Evolutionary conservation across 2,888 invertebrate genomes (phyloP), one percentile per base, ranked within the genome.

Genomic region (Alcis repandata): DNA sequence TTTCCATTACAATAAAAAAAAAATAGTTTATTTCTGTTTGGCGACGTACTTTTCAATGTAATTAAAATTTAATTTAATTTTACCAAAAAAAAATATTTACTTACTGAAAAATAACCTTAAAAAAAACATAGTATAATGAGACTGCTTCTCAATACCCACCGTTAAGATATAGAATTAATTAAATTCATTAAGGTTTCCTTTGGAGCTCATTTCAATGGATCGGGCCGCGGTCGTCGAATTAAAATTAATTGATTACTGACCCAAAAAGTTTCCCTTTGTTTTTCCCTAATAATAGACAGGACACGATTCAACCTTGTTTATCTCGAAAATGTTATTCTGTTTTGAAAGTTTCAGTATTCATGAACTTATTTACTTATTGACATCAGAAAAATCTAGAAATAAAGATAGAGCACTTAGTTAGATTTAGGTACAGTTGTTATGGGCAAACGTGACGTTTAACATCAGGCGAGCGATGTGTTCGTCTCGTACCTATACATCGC

Each of bases 181-280:
- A 9, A 48, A 53, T 45, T 63, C 22, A 53, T 59, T 20, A 27
- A 15, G 45, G 51, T 45, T 52, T 45, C 41, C 63, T 17, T 45
- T 17, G 9, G 10, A 27, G 9, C 59, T 59, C 41, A 33, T 48
- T 59, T 49, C 59, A 40, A 59, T 48, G 40, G 33, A 51, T 60
- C 22, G 53, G 51, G 38, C 22, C 63, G 58, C 19, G 59, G n/a
- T 46, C 56, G 38, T 65, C 60, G 41, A 53, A 64, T 65, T 68
- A 69, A 69, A 68, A 66, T 68, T 59, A 67, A 72, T 72, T 68
- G 67, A 72, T 67, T 69, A 48, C 60, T 59, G 63, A 54, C 61
- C 65, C 63, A 64, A 70, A 72, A 67, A 58, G 36, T 40, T 41
- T n/a, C 61, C 36, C 46, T 61, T 61, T 67, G 51, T 60, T 20